Conservation (phyloP, 2,888 invertebrate genomes). For the Callimorpha dominula region DNA sequence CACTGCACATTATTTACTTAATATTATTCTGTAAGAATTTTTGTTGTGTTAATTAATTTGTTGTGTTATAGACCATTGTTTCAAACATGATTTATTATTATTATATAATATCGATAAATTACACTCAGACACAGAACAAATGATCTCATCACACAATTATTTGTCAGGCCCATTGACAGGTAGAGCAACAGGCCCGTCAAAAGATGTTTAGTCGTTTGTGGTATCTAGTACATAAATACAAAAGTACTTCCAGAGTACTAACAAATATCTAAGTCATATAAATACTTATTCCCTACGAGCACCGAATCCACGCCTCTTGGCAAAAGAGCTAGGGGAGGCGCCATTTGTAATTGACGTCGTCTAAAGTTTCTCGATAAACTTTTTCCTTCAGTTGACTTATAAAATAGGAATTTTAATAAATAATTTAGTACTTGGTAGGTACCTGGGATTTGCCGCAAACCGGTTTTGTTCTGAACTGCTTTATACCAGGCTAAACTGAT, state of each 20-base stretch:
- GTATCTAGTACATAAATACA: not conserved
- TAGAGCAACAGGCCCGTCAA: no score
- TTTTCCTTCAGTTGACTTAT: conserved; percentile 9
- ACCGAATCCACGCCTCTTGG: conserved; percentile 15
- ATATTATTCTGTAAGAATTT: no score
- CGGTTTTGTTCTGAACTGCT: not conserved
- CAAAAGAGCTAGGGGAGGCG: conserved; percentile 4
- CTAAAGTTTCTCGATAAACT: conserved; percentile 20
- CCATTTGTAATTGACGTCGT: conserved; percentile 18
- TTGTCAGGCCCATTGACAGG: no score
- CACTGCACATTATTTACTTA: no score
- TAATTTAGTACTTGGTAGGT: conserved; percentile 1
- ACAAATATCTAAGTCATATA: conserved; percentile 18
- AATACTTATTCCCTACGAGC: conserved; percentile 12
- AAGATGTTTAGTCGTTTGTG: not conserved
- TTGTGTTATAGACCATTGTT: no score
- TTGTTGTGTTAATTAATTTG: no score
- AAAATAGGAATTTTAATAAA: not conserved
- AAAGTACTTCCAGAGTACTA: not conserved
- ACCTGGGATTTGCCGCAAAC: not conserved
- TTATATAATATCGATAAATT: no score
- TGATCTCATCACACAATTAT: no score
- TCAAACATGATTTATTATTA: no score
- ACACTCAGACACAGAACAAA: no score
- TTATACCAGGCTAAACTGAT: not conserved